Evolutionary conservation across 2,797 vertebrate species (phyloP).

Genomic region (Malacoraja senta): DNA sequence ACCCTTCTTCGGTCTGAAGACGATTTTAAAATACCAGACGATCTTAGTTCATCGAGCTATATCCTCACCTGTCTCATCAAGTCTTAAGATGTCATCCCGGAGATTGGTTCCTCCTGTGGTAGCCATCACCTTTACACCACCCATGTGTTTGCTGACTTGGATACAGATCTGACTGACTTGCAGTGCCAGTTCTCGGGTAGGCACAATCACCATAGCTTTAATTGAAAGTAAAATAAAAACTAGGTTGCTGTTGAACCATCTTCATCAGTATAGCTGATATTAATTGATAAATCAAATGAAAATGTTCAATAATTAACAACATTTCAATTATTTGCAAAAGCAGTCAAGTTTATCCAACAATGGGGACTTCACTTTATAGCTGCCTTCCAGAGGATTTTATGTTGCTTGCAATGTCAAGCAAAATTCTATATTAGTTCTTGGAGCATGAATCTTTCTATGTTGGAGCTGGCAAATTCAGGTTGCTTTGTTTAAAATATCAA

Average conservation of each 20-base stretch:
- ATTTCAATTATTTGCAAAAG: background rate
- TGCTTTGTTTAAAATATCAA: no score
- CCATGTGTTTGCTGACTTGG: slow-evolving; percentile 99
- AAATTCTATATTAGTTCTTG: background rate
- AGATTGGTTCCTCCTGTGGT: slow-evolving; percentile 98
- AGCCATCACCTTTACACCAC: slow-evolving; percentile 98
- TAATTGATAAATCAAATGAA: background rate
- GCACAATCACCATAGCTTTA: slow-evolving; percentile 91
- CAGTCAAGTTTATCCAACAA: background rate
- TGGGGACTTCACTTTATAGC: background rate
- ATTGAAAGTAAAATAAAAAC: slow-evolving; percentile 41
- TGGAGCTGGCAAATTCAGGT: no score
- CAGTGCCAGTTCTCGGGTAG: slow-evolving; percentile 96
- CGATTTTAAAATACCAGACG: no score
- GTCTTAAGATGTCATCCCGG: slow-evolving; percentile 97
- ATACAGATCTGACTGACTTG: slow-evolving; percentile 99
- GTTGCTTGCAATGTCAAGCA: background rate
- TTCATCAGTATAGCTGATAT: background rate
- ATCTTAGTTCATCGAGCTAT: background rate
- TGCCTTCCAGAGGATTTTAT: background rate
- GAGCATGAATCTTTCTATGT: background rate
- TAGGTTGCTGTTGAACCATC: background rate
- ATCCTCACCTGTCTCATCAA: slow-evolving; percentile 85
- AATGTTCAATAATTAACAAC: background rate
- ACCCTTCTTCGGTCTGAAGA: no score